Evolutionary conservation across 2,797 vertebrate genomes (phyloP), one percentile per base, ranked within the genome.

Genomic region (Sebastes itinus): DNA sequence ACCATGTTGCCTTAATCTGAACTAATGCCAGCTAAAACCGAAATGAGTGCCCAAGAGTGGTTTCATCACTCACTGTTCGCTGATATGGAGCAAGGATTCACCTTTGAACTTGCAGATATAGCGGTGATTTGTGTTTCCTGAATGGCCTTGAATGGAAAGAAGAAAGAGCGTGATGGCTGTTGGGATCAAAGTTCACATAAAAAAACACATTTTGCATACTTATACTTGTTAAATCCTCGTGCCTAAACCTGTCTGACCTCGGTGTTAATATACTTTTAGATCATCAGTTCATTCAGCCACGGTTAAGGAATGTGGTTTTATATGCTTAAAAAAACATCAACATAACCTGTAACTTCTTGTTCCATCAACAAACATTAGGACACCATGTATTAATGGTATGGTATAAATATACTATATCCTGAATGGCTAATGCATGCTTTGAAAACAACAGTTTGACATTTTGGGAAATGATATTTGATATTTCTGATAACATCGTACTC

Each of bases 21-120:
- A 88, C 90, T 91, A 91, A 91, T 89, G 88, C 87, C 81, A 16
- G 81, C 88, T 90, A 90, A 92, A 93, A 93, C 86, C 75, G 1
- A 86, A 88, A 84, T 85, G 84, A 92, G 90, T 86, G 78, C 67
- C 84, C 52, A 73, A 74, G 69, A 92, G 92, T 90, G 81, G 82
- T 90, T 92, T 86, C 72, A 89, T 85, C 85, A 72, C 16, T 76
- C 72, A 1, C 73, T 73, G 81, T 84, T 63, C 70, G 80, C 58
- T 54, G 72, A 69, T 72, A 27, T 28, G 64, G 77, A 87, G 52
- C 82, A 86, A 87, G 71, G 59, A 80, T 62, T 90, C 77, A 80
- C 79, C 83, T 85, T 16, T 88, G 80, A 89, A 63, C 86, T 69
- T 60, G 7, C 33, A 33, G n/a, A 73, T 72, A 71, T 56, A 12